Base-by-base conservation (phyloP, 2,113 vertebrate species). In the Bettongia penicillata region DNA sequence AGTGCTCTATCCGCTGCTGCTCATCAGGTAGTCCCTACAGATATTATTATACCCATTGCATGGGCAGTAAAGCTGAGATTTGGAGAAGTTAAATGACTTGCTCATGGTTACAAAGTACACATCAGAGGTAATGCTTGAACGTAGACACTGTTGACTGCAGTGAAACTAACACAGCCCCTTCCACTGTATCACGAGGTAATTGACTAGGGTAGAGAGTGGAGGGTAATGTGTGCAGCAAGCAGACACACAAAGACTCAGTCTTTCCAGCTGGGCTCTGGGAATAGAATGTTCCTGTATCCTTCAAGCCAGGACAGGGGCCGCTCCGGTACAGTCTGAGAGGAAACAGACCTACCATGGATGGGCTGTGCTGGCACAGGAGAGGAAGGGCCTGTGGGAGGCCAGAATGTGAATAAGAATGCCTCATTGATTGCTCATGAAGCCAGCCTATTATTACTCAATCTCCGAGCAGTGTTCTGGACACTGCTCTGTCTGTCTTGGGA, bases 381-480 rank as follows among this genome's bases (percentile, higher is more conserved):
- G 25, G 28, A 10, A 19, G 1, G 37, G n/a, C 19, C 26, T 1
- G 4, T 14, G 31, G 68, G 51, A 49, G 51, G 11, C 51, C 2
- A 8, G 53, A 49, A 53, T 55, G 0, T 0, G 8, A 0, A 0
- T 14, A 8, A 0, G 47, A 10, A 49, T 53, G 92, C 55, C 92
- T 94, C 68, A 22, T 94, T 90, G 95, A 97, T 94, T 93, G 92
- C 23, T 0, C 4, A 1, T 10, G 50, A 37, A 68, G 84, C 57
- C 90, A 49, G 49, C 51, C 95, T 94, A 11, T 93, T 89, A 84
- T 57, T 93, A 53, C 95, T 92, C 96, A 57, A 26, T 57, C 96
- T 97, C 91, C 68, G 91, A 1, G 0, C 95, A 47, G 93, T 52
- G 94, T 93, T 96, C 95, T 0, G 28, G 94, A 95, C 91, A 43